These are phyloP conservation scores for Anoplius nigerrimus DNA, from an alignment of 2,888 invertebrate genomes.

Conservation along the genomic window DNA sequence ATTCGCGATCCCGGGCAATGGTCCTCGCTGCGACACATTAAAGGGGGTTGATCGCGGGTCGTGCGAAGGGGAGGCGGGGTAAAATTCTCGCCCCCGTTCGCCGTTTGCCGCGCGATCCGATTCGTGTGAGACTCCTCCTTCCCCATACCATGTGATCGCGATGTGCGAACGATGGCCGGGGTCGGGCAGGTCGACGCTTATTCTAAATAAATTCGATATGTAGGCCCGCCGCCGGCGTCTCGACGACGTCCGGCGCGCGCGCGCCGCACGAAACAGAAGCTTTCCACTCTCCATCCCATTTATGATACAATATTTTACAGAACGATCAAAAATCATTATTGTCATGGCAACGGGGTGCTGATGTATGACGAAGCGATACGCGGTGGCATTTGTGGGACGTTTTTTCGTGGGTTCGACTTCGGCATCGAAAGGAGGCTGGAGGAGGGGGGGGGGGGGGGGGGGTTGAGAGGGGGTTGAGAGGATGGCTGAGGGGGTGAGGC, in stretches of 20 bases:
- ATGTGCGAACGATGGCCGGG: too few relatives aligned
- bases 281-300: slow-evolving; percentile 2
- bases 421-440: too few relatives aligned
- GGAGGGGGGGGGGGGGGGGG: neutral
- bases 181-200: slow-evolving; percentile 17
- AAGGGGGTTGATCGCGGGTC: neutral
- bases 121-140: too few relatives aligned
- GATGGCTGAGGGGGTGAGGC: slow-evolving; percentile 36
- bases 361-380: slow-evolving; percentile 54
- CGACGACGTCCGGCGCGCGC: neutral
- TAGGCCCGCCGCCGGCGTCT: slow-evolving; percentile 14
- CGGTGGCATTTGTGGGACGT: slow-evolving; percentile 54
- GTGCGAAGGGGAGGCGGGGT: too few relatives aligned
- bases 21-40: slow-evolving; percentile 37
- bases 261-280: neutral
- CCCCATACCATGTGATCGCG: too few relatives aligned
- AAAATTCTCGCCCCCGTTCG: too few relatives aligned
- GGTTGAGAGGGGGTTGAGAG: neutral
- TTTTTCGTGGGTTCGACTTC: too few relatives aligned
- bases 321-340: slow-evolving; percentile 67
- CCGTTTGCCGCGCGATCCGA: neutral
- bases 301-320: slow-evolving; percentile 71
- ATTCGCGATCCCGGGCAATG: slow-evolving; percentile 46
- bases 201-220: slow-evolving; percentile 37
- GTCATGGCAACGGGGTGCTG: slow-evolving; percentile 71